Percentiles rank a stretch among this genome's conserved stretches.
Evolutionary conservation across 1,140 invertebrate species (phyloP).

Genomic region (Anoplophora glabripennis): DNA sequence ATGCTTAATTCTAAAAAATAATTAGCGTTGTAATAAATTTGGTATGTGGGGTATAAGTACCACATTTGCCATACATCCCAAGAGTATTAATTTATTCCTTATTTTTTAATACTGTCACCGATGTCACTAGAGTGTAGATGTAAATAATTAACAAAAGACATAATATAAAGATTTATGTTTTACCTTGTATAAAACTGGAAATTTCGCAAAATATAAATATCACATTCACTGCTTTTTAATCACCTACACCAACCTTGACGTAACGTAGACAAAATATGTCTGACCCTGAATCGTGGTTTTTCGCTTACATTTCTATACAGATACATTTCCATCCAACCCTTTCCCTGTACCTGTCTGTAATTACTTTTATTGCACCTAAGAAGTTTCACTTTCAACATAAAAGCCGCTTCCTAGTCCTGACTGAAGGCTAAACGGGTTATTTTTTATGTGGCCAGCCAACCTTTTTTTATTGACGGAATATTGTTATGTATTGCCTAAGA

Average conservation of each 20-base stretch:
- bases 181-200: too few relatives aligned
- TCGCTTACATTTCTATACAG: slow-evolving; percentile 20
- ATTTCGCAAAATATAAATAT: too few relatives aligned
- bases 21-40: too few relatives aligned
- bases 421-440: not conserved
- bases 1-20: too few relatives aligned
- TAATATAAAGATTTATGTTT: too few relatives aligned
- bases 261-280: slow-evolving; percentile 20
- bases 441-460: not conserved
- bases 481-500: slow-evolving; percentile 18
- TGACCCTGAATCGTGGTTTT: slow-evolving; percentile 42
- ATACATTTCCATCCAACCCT: slow-evolving; percentile 26
- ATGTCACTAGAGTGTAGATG: too few relatives aligned
- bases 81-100: too few relatives aligned
- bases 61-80: too few relatives aligned
- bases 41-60: too few relatives aligned
- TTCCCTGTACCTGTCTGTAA: slow-evolving; percentile 21
- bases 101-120: too few relatives aligned
- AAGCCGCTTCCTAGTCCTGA: slow-evolving; percentile 1
- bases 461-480: slow-evolving; percentile 2
- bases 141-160: too few relatives aligned
- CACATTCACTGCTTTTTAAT: slow-evolving; percentile 8
- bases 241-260: slow-evolving; percentile 35
- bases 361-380: slow-evolving; percentile 38
- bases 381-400: slow-evolving; percentile 37